phyloP scores from a whole-genome alignment of 2,113 vertebrate species.

The Antennarius striatus region DNA sequence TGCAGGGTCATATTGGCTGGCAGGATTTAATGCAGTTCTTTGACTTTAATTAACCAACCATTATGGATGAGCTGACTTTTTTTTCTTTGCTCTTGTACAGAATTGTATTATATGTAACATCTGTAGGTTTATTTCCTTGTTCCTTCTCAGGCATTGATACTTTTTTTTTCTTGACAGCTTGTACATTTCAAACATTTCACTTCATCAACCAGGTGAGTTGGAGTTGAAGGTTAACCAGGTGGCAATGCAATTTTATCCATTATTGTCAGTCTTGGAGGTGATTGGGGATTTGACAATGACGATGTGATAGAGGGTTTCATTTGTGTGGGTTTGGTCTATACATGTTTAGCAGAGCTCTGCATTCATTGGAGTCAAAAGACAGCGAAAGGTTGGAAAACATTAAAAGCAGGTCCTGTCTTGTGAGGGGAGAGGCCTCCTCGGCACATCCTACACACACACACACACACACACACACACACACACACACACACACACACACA shows the following conservation, averaged over 20 bases:
- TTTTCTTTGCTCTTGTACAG: conserved; percentile 18
- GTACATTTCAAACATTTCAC: not conserved
- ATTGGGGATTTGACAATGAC: not conserved
- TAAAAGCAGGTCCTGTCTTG: conserved; percentile 70
- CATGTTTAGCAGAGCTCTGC: conserved; percentile 28
- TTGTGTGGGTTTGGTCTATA: conserved; percentile 32
- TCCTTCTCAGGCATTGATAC: not conserved
- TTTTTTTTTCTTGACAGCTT: not conserved
- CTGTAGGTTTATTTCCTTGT: not conserved
- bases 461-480: conserved; percentile 1
- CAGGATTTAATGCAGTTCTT: conserved; percentile 47
- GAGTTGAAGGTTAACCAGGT: not conserved
- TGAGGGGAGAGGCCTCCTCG: conserved; percentile 63
- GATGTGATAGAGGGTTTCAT: conserved; percentile 7
- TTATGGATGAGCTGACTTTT: conserved; percentile 15
- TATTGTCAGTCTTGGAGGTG: not conserved
- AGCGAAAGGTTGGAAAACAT: conserved; percentile 39
- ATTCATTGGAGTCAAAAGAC: conserved; percentile 43
- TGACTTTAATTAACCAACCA: conserved; percentile 3
- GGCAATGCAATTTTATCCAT: not conserved
- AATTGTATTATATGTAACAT: conserved; percentile 36
- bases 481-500: not conserved
- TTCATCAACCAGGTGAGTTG: conserved; percentile 30
- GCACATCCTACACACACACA: conserved; percentile 53
- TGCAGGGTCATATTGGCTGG: conserved; percentile 36